These are phyloP conservation scores for Ichneumon xanthorius DNA, from an alignment of 2,888 invertebrate genomes.

Conservation along the genomic window DNA sequence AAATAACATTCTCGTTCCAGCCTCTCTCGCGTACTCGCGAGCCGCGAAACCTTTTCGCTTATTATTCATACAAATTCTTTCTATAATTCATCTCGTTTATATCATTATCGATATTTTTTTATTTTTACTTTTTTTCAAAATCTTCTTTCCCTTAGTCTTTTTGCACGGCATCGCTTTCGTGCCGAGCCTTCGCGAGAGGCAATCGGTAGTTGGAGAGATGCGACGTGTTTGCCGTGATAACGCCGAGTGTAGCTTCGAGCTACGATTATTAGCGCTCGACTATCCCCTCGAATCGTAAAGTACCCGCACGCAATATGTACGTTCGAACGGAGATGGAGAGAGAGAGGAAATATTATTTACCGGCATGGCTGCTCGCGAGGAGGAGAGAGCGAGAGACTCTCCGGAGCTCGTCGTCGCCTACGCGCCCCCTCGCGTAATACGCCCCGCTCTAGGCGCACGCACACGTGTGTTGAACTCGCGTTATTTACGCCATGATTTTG, in stretches of 20 bases:
- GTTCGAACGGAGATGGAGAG: not conserved
- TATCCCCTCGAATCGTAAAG: conserved; percentile 41
- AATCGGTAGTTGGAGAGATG: conserved; percentile 21
- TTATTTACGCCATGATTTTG: conserved; percentile 50
- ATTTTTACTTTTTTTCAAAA: not conserved
- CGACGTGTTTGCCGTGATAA: conserved; percentile 7
- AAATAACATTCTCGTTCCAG: conserved; percentile 13
- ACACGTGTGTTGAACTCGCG: conserved; percentile 37
- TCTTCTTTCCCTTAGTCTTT: not conserved
- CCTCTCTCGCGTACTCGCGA: not conserved
- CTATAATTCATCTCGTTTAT: conserved; percentile 22
- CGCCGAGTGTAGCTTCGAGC: conserved; percentile 33
- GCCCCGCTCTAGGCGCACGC: conserved; percentile 28
- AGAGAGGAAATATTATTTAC: not conserved
- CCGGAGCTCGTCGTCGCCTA: conserved; percentile 35
- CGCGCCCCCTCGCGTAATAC: conserved; percentile 44
- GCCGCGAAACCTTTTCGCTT: conserved; percentile 2
- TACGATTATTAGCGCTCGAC: conserved; percentile 45
- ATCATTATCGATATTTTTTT: conserved; percentile 10
- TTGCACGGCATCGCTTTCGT: conserved; percentile 10
- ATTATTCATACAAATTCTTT: conserved; percentile 15
- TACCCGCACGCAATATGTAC: conserved; percentile 26
- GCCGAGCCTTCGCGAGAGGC: not conserved
- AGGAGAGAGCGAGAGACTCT: conserved; percentile 9
- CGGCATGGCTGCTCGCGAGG: not conserved